These are phyloP conservation scores for Geopemphigus sp. DNA, from an alignment of 1,140 invertebrate genomes.

Conservation along the genomic window DNA sequence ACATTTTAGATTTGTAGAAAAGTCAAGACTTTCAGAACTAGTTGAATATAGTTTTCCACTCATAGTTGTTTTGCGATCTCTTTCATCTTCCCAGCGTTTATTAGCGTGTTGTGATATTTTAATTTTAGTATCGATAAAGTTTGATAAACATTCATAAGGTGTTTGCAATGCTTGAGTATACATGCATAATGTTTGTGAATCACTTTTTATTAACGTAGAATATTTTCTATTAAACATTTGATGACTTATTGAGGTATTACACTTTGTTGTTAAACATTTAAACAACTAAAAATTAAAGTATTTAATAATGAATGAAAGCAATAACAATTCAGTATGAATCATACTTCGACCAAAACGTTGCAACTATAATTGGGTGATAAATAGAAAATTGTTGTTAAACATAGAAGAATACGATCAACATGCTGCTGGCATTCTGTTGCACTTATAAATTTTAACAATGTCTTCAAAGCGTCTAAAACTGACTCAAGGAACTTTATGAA, in stretches of 20 bases:
- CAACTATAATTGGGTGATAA: constrained; percentile 31
- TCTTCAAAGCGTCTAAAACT: constrained; percentile 55
- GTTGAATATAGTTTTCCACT: constrained; percentile 20
- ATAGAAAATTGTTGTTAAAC: constrained; percentile 18
- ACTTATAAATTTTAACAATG: constrained; percentile 44
- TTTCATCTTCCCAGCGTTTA: constrained; percentile 44
- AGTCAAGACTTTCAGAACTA: constrained; percentile 51
- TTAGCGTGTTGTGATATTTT: constrained; percentile 48
- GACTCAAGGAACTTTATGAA: constrained; percentile 54
- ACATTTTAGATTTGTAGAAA: constrained; percentile 50
- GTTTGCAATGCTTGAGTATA: constrained; percentile 38
- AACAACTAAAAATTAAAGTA: constrained; percentile 34
- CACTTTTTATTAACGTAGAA: constrained; percentile 12
- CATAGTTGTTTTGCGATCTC: constrained; percentile 20
- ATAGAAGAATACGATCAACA: constrained; percentile 26
- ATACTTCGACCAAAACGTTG: constrained; percentile 33
- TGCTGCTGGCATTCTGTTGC: constrained; percentile 50
- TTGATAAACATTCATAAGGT: constrained; percentile 42
- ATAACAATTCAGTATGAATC: background rate
- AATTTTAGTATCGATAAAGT: constrained; percentile 51
- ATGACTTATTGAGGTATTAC: background rate
- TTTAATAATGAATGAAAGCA: background rate
- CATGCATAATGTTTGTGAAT: constrained; percentile 9
- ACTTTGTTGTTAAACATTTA: constrained; percentile 27
- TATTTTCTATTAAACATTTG: constrained; percentile 16